A percentile compares a stretch with the other conserved stretches of the same genome.
Conservation (phyloP, 2,113 vertebrate genomes). For the Phalacrocorax brasilianus region DNA sequence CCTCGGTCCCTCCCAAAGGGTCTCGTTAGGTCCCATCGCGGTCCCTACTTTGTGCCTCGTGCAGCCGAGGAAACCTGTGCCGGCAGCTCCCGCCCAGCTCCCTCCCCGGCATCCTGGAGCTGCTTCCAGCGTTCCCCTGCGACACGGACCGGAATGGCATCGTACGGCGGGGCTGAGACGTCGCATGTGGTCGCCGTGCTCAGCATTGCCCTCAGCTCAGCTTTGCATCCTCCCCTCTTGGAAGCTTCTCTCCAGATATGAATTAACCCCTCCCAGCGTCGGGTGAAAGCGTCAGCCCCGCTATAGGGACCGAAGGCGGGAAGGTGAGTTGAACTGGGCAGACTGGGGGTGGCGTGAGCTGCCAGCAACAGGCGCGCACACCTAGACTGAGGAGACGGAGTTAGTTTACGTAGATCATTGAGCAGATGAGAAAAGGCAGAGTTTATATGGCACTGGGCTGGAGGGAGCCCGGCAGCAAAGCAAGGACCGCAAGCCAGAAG, state of each 20-base stretch:
- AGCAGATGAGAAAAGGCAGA: neutral
- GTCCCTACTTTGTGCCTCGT: neutral
- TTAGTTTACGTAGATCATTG: rapidly evolving
- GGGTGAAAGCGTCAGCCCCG: neutral
- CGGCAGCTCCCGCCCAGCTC: neutral
- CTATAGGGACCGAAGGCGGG: rapidly evolving
- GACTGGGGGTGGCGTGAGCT: neutral
- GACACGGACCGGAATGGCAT: rapidly evolving
- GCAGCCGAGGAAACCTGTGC: rapidly evolving
- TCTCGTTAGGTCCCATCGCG: rapidly evolving
- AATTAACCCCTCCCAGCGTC: neutral
- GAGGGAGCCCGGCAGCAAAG: neutral
- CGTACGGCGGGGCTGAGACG: rapidly evolving
- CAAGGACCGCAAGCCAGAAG: neutral
- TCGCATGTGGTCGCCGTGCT: rapidly evolving
- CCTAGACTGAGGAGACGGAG: rapidly evolving
- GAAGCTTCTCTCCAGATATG: neutral
- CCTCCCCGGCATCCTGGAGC: neutral
- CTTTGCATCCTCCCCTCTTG: neutral
- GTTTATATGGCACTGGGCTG: neutral
- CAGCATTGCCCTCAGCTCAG: no score
- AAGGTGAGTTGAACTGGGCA: neutral
- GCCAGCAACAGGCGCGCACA: neutral
- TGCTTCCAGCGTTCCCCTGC: neutral
- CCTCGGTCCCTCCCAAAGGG: rapidly evolving